These are phyloP conservation scores for Drosophila bunnanda DNA, from an alignment of 2,888 invertebrate genomes.

Conservation along the genomic window DNA sequence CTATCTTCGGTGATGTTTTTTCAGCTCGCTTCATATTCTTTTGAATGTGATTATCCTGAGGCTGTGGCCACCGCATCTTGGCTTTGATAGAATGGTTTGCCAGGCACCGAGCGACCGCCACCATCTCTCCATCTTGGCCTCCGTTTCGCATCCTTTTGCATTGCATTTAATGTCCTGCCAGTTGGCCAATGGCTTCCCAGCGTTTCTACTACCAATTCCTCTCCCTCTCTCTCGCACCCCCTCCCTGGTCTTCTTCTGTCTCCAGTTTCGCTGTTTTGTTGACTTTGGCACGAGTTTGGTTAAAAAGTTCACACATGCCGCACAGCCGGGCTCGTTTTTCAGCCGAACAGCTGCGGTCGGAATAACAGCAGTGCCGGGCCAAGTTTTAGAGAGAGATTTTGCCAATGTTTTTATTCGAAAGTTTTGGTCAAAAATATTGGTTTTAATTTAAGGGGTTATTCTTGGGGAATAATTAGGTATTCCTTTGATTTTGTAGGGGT, in stretches of 20 bases:
- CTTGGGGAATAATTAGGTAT: not conserved
- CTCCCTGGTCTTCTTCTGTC: slow-evolving; percentile 40
- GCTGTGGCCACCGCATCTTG: slow-evolving; percentile 71
- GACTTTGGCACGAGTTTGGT: slow-evolving; percentile 79
- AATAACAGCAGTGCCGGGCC: slow-evolving; percentile 17
- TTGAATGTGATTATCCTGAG: slow-evolving; percentile 79
- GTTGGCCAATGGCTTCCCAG: slow-evolving; percentile 49
- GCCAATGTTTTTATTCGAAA: slow-evolving; percentile 2
- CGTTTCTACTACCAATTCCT: slow-evolving; percentile 2
- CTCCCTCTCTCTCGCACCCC: too few relatives aligned
- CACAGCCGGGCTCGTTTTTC: slow-evolving; percentile 48
- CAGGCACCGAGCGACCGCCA: slow-evolving; percentile 15
- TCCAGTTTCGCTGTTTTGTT: slow-evolving; percentile 73
- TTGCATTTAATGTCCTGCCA: slow-evolving; percentile 76
- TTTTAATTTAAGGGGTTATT: slow-evolving; percentile 5
- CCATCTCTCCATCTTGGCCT: not conserved
- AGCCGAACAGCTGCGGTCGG: slow-evolving; percentile 22
- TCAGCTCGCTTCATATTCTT: slow-evolving; percentile 76
- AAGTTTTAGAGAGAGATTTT: slow-evolving; percentile 13
- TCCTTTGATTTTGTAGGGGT: not conserved
- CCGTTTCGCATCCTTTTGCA: slow-evolving; percentile 49
- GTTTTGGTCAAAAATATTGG: slow-evolving; percentile 14
- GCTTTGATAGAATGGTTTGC: slow-evolving; percentile 71
- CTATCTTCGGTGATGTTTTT: slow-evolving; percentile 70
- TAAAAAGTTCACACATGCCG: slow-evolving; percentile 80